A percentile compares a stretch with the other conserved stretches of the same genome.
phyloP scores from a whole-genome alignment of 2,113 vertebrate genomes.

The Nyctibius bracteatus region DNA sequence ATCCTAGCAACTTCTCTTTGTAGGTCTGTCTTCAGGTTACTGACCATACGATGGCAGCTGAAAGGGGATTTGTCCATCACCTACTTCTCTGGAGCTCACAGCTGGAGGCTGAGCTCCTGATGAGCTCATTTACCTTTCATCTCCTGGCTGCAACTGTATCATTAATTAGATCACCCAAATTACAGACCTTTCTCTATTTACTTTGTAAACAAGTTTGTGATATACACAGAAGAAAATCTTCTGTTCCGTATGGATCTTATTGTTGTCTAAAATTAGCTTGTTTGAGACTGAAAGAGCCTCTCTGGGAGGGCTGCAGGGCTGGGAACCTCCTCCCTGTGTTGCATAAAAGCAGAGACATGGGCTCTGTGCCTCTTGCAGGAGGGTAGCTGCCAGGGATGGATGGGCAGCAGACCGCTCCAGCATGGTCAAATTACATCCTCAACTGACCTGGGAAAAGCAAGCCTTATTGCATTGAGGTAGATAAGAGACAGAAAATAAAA shows the following conservation, averaged over 20 bases:
- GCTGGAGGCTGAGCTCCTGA: not conserved
- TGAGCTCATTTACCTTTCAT: conserved; percentile 41
- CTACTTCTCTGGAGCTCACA: not conserved
- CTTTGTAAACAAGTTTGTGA: conserved; percentile 27
- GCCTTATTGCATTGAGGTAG: not conserved
- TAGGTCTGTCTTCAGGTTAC: not conserved
- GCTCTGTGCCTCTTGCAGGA: not conserved
- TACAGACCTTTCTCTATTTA: conserved; percentile 26
- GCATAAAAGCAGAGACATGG: not conserved
- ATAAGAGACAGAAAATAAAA: not conserved
- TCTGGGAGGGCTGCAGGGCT: not conserved
- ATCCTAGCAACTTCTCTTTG: not conserved
- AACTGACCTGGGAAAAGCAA: not conserved
- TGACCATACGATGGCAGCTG: not conserved
- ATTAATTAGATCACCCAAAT: conserved; percentile 49
- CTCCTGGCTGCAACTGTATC: not conserved
- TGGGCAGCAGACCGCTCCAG: not conserved
- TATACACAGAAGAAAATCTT: conserved; percentile 5
- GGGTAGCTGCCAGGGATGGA: not conserved
- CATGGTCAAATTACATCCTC: not conserved
- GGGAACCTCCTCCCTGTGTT: not conserved
- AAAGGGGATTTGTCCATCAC: not conserved
- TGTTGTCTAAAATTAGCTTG: conserved; percentile 39
- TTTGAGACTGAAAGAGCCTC: not conserved
- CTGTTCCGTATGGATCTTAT: not conserved